phyloP scores from a whole-genome alignment of 1,140 invertebrate species.

The Drosophila asahinai region DNA sequence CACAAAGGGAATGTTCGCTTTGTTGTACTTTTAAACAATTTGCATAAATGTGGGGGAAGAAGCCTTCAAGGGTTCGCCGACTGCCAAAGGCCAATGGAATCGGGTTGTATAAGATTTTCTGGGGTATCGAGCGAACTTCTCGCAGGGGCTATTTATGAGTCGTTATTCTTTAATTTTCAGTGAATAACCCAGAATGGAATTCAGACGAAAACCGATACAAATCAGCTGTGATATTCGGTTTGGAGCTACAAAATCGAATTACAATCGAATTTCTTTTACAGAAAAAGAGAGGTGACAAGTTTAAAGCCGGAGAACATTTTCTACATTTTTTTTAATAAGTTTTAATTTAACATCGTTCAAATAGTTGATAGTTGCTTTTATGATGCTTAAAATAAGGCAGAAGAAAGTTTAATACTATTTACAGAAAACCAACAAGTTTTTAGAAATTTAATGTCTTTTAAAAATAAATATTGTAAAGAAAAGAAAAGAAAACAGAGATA shows the following conservation, averaged over 20 bases:
- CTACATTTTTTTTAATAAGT: too few relatives aligned
- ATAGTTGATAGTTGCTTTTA: too few relatives aligned
- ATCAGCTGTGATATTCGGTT: neutral
- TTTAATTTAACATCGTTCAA: too few relatives aligned
- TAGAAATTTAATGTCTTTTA: too few relatives aligned
- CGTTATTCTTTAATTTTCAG: neutral
- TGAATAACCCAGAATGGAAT: neutral
- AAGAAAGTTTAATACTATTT: too few relatives aligned
- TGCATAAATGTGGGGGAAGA: constrained; percentile 37
- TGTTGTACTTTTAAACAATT: constrained; percentile 47
- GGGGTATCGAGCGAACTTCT: constrained; percentile 22
- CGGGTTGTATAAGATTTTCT: constrained; percentile 26
- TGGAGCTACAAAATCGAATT: neutral
- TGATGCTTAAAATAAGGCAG: too few relatives aligned
- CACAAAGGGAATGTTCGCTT: constrained; percentile 19
- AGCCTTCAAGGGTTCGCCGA: constrained; percentile 29
- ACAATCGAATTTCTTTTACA: too few relatives aligned
- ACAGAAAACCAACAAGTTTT: too few relatives aligned
- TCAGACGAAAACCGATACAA: neutral
- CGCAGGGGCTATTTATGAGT: neutral
- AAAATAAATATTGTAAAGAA: too few relatives aligned
- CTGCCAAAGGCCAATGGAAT: constrained; percentile 36
- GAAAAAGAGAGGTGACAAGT: too few relatives aligned
- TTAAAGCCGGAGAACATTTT: too few relatives aligned
- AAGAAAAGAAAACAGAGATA: too few relatives aligned